These are phyloP conservation scores for Timema podura DNA, from an alignment of 2,888 invertebrate genomes.

Conservation along the genomic window DNA sequence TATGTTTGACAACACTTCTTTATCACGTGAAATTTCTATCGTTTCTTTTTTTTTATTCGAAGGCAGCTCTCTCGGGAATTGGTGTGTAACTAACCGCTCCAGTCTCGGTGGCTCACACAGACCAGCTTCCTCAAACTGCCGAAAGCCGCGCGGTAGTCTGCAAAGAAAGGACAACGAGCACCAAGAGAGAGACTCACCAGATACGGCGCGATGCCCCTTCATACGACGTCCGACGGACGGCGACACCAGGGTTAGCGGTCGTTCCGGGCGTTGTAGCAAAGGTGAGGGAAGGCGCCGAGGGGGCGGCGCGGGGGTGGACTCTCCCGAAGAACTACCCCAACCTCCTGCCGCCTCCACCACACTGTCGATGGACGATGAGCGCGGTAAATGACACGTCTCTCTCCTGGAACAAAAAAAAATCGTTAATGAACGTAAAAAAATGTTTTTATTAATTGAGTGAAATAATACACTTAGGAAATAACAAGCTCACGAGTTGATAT, in stretches of 20 bases:
- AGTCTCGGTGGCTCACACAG: too few relatives aligned
- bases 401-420: slow-evolving; percentile 44
- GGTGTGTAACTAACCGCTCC: background rate
- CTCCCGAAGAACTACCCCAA: slow-evolving; percentile 33
- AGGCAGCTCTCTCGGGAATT: background rate
- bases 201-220: slow-evolving; percentile 63
- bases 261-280: slow-evolving; percentile 47
- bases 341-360: slow-evolving; percentile 63
- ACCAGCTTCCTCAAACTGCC: too few relatives aligned
- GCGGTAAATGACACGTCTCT: slow-evolving; percentile 54
- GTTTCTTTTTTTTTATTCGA: too few relatives aligned
- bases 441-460: too few relatives aligned
- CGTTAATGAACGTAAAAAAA: too few relatives aligned
- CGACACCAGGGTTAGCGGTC: slow-evolving; percentile 60
- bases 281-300: slow-evolving; percentile 47
- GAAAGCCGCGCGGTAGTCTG: too few relatives aligned
- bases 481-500: too few relatives aligned
- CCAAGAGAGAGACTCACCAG: slow-evolving; percentile 27
- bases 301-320: slow-evolving; percentile 33
- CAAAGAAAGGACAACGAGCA: too few relatives aligned
- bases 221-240: slow-evolving; percentile 71
- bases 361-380: slow-evolving; percentile 74
- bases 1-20: too few relatives aligned
- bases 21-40: too few relatives aligned
- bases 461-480: too few relatives aligned